Base-by-base conservation (phyloP, 2,888 invertebrate genomes). In the Baccha elongata region DNA sequence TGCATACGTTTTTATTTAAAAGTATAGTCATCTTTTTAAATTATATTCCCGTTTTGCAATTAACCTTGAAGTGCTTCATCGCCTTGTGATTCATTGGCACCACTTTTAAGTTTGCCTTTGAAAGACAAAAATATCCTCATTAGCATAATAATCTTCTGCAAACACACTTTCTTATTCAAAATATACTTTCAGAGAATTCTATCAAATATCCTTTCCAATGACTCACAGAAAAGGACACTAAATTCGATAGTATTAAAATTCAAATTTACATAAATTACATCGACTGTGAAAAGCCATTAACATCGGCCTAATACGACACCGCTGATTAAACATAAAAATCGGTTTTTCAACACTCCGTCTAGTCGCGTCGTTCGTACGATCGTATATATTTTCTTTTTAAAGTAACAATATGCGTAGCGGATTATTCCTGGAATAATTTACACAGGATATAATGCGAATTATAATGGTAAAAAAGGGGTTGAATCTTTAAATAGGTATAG, bases 301-400 rank as follows among this genome's bases (percentile, higher is more conserved):
- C 71, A 81, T 81, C 40, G 32, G 55, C 37, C 69, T 81, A 81
- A 81, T 81, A 37, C 75, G 80, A 81, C 80, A 75, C 69, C 71
- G 35, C 75, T 75, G 80, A 81, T 71, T 75, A 29, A 65, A 52
- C 48, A 29, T 58, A 67, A 81, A 75, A 81, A 75, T 81, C 46
- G 71, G 8, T 44, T 64, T 69, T 52, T 71, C 44, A 53, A 75
- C 65, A 29, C 13, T n/a, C 48, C 44, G 29, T 42, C 53, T 13
- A 10, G n/a, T 1, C 10, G 26, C 15, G 1, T 40, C 29, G 11
- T 40, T n/a, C 29, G 13, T 26, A 46, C 0, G 3, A 8, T 35
- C 3, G 1, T 48, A 10, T 13, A 1, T 6, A 1, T 26, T 29
- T 13, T 48, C n/a, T 58, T 58, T 17, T 13, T 23, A 23, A 35